Evolutionary conservation across 1,140 invertebrate species (phyloP).

Genomic region (Metaphire vulgaris): DNA sequence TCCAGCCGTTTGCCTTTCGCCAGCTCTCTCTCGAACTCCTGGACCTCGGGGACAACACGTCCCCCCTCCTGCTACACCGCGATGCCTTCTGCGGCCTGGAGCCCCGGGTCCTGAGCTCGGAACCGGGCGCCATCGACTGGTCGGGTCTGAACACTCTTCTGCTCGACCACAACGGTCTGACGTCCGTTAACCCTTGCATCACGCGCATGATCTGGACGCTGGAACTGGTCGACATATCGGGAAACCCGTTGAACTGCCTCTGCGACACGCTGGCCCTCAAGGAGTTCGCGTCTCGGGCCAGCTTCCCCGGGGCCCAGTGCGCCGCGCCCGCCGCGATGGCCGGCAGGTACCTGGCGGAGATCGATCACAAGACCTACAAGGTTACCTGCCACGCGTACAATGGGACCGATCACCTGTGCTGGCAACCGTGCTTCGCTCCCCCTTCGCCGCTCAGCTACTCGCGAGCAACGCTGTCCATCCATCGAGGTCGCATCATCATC

Average conservation of each 20-base stretch:
- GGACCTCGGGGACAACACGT: conserved; percentile 20
- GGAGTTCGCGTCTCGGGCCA: background rate
- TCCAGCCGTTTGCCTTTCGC: conserved; percentile 18
- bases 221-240: conserved; percentile 10
- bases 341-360: background rate
- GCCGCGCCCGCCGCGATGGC: background rate
- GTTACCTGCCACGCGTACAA: background rate
- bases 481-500: background rate
- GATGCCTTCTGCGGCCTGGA: conserved; percentile 28
- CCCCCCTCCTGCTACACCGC: conserved; percentile 6
- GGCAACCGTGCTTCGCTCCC: background rate
- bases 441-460: background rate
- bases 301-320: background rate
- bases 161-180: conserved; percentile 26
- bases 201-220: conserved; percentile 9
- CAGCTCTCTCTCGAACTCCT: conserved; percentile 11
- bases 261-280: background rate
- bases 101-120: background rate
- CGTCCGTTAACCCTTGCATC: conserved; percentile 14
- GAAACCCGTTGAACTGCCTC: background rate
- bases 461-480: background rate
- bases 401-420: background rate
- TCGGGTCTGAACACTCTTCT: conserved; percentile 20
- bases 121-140: conserved; percentile 22
- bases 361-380: background rate